A percentile compares a stretch with the other conserved stretches of the same genome.
phyloP scores from a whole-genome alignment of 2,888 invertebrate species.

The Quadroppia sp. region DNA sequence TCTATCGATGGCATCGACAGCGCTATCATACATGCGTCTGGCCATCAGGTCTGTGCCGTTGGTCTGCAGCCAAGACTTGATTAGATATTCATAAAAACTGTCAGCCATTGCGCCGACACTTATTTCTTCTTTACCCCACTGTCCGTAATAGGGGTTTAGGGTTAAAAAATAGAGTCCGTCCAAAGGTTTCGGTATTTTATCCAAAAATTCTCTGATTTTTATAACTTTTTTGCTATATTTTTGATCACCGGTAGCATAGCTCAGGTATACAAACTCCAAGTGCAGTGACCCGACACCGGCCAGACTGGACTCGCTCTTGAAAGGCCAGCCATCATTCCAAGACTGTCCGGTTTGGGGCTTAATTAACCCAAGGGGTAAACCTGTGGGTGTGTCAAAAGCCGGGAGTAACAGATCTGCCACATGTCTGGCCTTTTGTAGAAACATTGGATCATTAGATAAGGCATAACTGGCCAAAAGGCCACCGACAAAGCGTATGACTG shows the following conservation, averaged over 20 bases:
- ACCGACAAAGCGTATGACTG: conserved; percentile 94
- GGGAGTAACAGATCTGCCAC: conserved; percentile 90
- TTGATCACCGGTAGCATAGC: conserved; percentile 86
- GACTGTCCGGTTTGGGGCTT: conserved; percentile 60
- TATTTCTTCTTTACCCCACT: conserved; percentile 96
- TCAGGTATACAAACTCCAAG: conserved; percentile 91
- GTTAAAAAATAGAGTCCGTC: conserved; percentile 95
- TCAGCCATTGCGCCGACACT: conserved; percentile 96
- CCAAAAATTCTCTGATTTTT: conserved; percentile 76
- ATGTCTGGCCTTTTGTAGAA: conserved; percentile 83
- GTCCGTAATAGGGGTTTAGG: conserved; percentile 88
- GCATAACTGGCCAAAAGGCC: conserved; percentile 89
- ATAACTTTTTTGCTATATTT: conserved; percentile 84
- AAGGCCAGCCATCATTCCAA: conserved; percentile 94
- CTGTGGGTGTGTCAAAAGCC: conserved; percentile 94
- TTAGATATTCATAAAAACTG: conserved; percentile 96
- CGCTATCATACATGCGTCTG: conserved; percentile 87
- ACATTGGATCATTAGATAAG: conserved; percentile 90
- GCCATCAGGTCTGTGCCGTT: conserved; percentile 49
- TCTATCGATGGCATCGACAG: conserved; percentile 74
- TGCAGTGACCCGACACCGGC: conserved; percentile 96
- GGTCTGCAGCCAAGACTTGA: conserved; percentile 68
- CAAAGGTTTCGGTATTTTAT: conserved; percentile 74
- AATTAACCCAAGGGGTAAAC: conserved; percentile 89
- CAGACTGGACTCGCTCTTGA: conserved; percentile 75